Percentiles rank a stretch among this genome's conserved stretches.
Conservation (phyloP, 2,113 vertebrate species). For the Eubucco bourcierii region DNA sequence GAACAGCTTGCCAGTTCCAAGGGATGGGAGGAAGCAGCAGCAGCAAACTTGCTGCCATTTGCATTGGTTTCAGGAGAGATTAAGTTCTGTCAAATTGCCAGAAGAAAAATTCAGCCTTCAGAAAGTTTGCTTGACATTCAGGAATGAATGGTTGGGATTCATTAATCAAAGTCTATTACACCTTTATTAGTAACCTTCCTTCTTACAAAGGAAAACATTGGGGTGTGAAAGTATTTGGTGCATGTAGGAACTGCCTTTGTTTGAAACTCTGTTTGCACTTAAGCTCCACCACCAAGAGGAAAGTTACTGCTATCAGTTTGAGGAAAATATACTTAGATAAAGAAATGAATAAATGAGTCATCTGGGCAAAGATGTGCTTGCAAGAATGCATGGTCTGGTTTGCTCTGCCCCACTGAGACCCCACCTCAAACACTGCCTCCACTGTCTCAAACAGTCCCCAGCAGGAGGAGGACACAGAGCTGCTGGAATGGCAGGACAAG, state of each 20-base stretch:
- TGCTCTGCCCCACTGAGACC: too few species aligned
- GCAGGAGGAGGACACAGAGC: too few species aligned
- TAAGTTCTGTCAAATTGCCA: neutral
- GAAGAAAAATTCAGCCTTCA: neutral
- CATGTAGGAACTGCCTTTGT: neutral
- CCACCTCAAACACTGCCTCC: too few species aligned
- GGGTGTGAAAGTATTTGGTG: neutral
- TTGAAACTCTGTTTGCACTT: neutral
- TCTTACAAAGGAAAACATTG: neutral
- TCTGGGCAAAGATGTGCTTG: neutral
- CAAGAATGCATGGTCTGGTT: neutral
- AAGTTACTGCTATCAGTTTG: constrained; percentile 7
- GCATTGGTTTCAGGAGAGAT: constrained; percentile 14
- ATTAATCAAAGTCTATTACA: constrained; percentile 3
- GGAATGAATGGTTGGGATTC: neutral
- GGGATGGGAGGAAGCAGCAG: neutral
- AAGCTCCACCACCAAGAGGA: neutral
- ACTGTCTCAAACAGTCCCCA: too few species aligned
- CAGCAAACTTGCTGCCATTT: neutral
- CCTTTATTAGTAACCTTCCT: neutral
- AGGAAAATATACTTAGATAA: neutral
- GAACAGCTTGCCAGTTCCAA: neutral
- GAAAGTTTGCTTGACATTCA: neutral
- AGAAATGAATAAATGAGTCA: neutral
- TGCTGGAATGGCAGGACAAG: neutral